These are phyloP conservation scores for Pseudomyrmex sp. DNA, from an alignment of 1,140 invertebrate genomes.

Conservation along the genomic window DNA sequence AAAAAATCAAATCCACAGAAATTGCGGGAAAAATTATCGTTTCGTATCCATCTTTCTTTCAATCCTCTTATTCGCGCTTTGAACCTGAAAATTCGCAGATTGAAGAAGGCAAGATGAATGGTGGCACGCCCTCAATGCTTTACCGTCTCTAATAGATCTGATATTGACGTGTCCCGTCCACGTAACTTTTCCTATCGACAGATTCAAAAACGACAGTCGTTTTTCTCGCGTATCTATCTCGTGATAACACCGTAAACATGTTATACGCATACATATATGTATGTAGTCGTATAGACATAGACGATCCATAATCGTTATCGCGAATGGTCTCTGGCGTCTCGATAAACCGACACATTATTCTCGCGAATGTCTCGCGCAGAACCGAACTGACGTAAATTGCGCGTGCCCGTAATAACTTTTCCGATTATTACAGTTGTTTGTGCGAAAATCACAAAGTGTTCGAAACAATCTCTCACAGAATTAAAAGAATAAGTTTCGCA, in stretches of 20 bases:
- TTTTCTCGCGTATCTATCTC: conserved; percentile 11
- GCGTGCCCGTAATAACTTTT: too few relatives aligned
- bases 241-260: conserved; percentile 36
- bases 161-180: not conserved
- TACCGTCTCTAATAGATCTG: conserved; percentile 11
- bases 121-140: conserved; percentile 2
- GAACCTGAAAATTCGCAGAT: conserved; percentile 7
- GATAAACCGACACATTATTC: conserved; percentile 36
- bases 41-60: too few relatives aligned
- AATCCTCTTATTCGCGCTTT: too few relatives aligned
- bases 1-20: too few relatives aligned
- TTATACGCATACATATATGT: too few relatives aligned
- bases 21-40: too few relatives aligned
- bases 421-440: too few relatives aligned
- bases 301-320: conserved; percentile 41
- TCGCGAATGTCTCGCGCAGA: conserved; percentile 7
- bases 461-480: conserved; percentile 16
- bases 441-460: too few relatives aligned
- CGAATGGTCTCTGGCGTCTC: not conserved
- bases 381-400: conserved; percentile 16
- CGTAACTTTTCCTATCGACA: conserved; percentile 1
- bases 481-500: not conserved
- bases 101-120: not conserved
- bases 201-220: conserved; percentile 24
- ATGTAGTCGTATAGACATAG: conserved; percentile 6